Conservation (phyloP, 2,113 vertebrate species). For the Spheniscus mendiculus region DNA sequence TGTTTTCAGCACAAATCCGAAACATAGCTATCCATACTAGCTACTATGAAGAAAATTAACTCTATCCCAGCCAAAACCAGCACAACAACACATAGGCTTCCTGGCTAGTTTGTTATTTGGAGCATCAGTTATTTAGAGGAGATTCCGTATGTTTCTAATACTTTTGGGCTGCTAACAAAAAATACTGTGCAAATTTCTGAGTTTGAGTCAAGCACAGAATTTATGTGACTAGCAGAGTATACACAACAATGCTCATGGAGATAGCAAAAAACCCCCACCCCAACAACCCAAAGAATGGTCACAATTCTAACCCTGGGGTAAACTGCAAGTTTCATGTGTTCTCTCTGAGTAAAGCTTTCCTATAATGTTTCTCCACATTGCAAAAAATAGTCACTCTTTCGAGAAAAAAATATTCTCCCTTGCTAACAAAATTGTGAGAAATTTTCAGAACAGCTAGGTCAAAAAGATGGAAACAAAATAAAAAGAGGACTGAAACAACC, state of each 20-base stretch:
- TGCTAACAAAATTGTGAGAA: constrained; percentile 43
- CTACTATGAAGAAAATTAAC: too few relatives aligned
- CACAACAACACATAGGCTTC: accelerated
- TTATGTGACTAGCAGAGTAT: background rate
- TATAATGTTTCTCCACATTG: background rate
- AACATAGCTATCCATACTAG: too few relatives aligned
- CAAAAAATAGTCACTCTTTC: background rate
- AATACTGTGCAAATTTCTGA: constrained; percentile 8
- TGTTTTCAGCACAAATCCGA: too few relatives aligned
- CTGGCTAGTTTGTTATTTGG: background rate
- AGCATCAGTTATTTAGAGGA: background rate
- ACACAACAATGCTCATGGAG: background rate
- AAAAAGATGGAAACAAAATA: background rate
- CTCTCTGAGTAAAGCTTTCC: background rate
- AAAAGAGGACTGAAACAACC: background rate
- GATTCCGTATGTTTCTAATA: background rate
- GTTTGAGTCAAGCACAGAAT: constrained; percentile 39
- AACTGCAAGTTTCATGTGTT: background rate
- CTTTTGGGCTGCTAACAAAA: background rate
- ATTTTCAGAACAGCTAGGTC: constrained; percentile 18
- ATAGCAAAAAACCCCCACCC: background rate
- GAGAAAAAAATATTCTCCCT: constrained; percentile 7
- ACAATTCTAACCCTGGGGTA: background rate
- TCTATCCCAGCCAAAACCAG: too few relatives aligned
- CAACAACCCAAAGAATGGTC: background rate